These are phyloP conservation scores for Stenopsyche tienmushanensis DNA, from an alignment of 1,140 invertebrate species.

Conservation along the genomic window DNA sequence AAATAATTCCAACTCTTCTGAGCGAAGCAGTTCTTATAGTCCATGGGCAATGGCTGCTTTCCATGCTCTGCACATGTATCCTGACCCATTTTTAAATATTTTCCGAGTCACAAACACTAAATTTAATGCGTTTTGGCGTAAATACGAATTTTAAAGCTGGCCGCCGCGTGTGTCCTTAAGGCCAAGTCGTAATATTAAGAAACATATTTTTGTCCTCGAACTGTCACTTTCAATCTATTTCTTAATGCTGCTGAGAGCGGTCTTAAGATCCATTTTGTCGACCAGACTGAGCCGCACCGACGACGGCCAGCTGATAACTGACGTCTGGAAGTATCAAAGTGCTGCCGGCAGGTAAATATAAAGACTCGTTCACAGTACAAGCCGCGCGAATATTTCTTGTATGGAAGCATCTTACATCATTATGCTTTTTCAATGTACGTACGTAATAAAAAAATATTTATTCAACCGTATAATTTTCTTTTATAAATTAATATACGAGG, in stretches of 20 bases:
- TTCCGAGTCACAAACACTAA: too few relatives aligned
- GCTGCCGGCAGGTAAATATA: not conserved
- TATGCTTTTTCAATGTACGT: too few relatives aligned
- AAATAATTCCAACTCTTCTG: slow-evolving; percentile 22
- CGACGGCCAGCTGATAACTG: slow-evolving; percentile 15
- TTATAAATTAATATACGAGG: too few relatives aligned
- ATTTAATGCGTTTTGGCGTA: too few relatives aligned
- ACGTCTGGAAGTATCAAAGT: not conserved
- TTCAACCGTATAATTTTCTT: too few relatives aligned
- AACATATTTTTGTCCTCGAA: too few relatives aligned
- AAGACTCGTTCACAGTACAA: not conserved
- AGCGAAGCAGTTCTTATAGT: slow-evolving; percentile 28
- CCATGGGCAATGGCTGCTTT: slow-evolving; percentile 3
- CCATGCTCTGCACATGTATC: not conserved
- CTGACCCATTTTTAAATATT: not conserved
- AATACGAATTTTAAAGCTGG: too few relatives aligned
- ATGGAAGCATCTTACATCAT: too few relatives aligned
- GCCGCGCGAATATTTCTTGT: not conserved
- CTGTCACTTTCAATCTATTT: too few relatives aligned
- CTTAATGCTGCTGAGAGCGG: not conserved
- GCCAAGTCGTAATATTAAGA: too few relatives aligned
- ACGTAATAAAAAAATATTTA: too few relatives aligned
- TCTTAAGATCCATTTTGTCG: not conserved
- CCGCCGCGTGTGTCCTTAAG: too few relatives aligned
- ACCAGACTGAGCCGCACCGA: not conserved